Conservation (phyloP, 2,888 invertebrate species). For the Dexiosoma caninum region DNA sequence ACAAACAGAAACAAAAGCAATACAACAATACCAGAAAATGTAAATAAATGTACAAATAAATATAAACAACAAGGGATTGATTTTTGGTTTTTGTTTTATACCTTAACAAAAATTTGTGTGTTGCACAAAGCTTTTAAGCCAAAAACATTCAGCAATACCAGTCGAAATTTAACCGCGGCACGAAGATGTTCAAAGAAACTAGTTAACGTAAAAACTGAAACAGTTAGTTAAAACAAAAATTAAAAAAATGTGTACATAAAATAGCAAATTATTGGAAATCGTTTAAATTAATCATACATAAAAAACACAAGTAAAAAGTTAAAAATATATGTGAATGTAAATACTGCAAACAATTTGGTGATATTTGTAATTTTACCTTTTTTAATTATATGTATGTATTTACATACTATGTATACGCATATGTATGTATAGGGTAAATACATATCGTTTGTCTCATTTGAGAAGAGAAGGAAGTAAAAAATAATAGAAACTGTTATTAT, state of each 20-base stretch:
- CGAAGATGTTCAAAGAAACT: conserved; percentile 61
- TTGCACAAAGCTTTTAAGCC: conserved; percentile 57
- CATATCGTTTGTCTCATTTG: not conserved
- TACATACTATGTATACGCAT: no score
- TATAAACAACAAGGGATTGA: conserved; percentile 45
- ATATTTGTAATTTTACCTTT: not conserved
- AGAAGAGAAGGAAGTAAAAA: no score
- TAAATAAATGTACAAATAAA: conserved; percentile 40
- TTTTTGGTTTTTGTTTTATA: conserved; percentile 54
- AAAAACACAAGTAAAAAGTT: not conserved
- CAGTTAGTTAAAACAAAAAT: not conserved
- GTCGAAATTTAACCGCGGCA: conserved; percentile 64
- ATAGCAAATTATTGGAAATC: conserved; percentile 6
- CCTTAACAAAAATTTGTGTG: conserved; percentile 29
- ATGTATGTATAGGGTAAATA: no score
- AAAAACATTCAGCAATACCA: conserved; percentile 57
- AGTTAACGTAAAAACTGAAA: conserved; percentile 36
- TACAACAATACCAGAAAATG: conserved; percentile 42
- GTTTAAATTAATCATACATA: not conserved
- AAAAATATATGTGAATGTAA: conserved; percentile 4
- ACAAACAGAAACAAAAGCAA: conserved; percentile 11
- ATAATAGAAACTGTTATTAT: no score
- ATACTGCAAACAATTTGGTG: not conserved
- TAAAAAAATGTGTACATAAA: not conserved
- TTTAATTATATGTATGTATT: no score